phyloP scores from a whole-genome alignment of 2,113 vertebrate species.

The Rynchops niger region DNA sequence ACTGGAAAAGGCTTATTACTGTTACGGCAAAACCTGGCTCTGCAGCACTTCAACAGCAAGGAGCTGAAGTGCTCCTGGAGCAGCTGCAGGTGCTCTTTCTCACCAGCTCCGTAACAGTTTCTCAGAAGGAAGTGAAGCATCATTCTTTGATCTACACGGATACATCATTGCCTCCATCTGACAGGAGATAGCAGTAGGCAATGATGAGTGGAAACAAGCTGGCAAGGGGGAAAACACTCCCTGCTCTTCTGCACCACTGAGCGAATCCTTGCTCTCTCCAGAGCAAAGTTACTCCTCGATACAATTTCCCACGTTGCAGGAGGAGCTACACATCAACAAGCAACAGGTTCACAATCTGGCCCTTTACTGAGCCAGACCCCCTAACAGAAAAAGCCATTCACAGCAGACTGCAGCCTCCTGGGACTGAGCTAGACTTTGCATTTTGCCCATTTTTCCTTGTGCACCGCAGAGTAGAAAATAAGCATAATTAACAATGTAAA shows the following conservation, averaged over 20 bases:
- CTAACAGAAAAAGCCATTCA: neutral
- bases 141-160: neutral
- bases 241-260: neutral
- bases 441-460: neutral
- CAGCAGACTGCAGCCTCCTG: neutral
- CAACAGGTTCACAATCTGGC: slow-evolving; percentile 11
- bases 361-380: neutral
- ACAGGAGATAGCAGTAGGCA: neutral
- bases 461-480: neutral
- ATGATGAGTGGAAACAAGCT: neutral
- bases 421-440: neutral
- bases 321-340: neutral
- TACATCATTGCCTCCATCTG: neutral
- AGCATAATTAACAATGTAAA: neutral
- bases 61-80: neutral
- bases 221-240: neutral
- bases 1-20: neutral
- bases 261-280: neutral
- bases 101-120: neutral
- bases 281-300: neutral
- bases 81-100: neutral
- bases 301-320: neutral
- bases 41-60: neutral
- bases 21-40: neutral
- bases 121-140: neutral